Conservation (phyloP, 2,797 vertebrate genomes). For the Steatocranus sp. region DNA sequence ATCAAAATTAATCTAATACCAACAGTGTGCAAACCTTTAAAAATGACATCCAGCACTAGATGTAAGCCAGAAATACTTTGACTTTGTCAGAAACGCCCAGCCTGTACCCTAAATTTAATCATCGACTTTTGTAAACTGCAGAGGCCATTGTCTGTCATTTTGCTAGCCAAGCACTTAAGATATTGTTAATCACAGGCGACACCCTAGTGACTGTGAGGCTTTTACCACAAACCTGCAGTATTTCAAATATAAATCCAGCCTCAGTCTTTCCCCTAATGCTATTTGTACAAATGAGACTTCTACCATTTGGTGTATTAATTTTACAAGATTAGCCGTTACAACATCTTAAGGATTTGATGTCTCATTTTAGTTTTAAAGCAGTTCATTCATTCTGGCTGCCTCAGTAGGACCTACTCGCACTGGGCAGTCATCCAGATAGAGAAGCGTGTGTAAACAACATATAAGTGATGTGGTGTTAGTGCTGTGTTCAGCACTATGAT, state of each 20-base stretch:
- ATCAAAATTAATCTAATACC: background rate
- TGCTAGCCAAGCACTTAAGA: background rate
- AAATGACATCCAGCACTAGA: background rate
- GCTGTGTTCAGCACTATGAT: constrained; percentile 35
- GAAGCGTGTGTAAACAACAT: constrained; percentile 20
- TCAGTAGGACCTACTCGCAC: background rate
- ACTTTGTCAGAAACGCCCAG: background rate
- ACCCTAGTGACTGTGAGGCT: background rate
- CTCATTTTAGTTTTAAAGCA: background rate
- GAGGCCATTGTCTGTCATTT: background rate
- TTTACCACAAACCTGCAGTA: background rate
- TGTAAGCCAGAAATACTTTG: background rate
- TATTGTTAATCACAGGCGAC: background rate
- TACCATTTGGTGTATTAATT: background rate
- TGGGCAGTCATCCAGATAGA: constrained; percentile 10
- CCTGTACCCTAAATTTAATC: background rate
- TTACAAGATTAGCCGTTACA: background rate
- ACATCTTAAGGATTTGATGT: background rate
- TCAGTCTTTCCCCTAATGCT: background rate
- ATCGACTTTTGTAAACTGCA: background rate
- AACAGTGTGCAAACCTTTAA: background rate
- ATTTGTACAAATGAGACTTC: background rate
- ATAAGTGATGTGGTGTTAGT: constrained; percentile 31
- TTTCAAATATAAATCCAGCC: background rate
- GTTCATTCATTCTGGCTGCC: background rate